phyloP scores from a whole-genome alignment of 2,797 vertebrate species.

The Dallia pectoralis region DNA sequence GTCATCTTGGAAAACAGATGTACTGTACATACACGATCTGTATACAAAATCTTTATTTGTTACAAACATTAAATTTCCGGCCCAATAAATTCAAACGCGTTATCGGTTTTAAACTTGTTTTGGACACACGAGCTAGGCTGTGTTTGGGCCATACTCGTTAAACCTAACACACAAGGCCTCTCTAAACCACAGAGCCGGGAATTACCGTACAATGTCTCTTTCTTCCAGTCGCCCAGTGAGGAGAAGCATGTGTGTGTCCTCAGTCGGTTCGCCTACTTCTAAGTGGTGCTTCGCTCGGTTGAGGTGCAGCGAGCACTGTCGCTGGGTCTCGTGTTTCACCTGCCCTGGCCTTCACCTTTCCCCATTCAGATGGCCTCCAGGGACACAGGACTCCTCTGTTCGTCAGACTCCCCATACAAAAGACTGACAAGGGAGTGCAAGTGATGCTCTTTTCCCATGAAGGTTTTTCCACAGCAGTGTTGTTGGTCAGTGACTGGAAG shows the following conservation, averaged over 20 bases:
- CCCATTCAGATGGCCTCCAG: constrained; percentile 41
- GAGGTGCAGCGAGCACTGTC: constrained; percentile 21
- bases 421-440: constrained; percentile 44
- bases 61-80: not conserved
- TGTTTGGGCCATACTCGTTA: constrained; percentile 23
- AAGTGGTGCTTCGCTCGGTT: constrained; percentile 46
- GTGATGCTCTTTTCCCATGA: constrained; percentile 46
- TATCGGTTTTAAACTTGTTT: constrained; percentile 33
- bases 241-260: not conserved
- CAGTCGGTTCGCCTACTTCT: constrained; percentile 45
- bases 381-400: constrained; percentile 46
- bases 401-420: constrained; percentile 28
- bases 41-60: not conserved
- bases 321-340: constrained; percentile 56
- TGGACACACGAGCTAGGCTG: constrained; percentile 21
- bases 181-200: constrained; percentile 57
- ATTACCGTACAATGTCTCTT: constrained; percentile 49
- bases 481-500: constrained; percentile 3
- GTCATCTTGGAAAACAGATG: not conserved
- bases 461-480: constrained; percentile 31
- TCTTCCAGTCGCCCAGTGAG: constrained; percentile 38
- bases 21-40: not conserved
- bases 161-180: constrained; percentile 26
- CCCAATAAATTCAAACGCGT: constrained; percentile 17
- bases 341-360: constrained; percentile 50